These are phyloP conservation scores for Cryptus armator DNA, from an alignment of 2,888 invertebrate genomes.

Conservation along the genomic window DNA sequence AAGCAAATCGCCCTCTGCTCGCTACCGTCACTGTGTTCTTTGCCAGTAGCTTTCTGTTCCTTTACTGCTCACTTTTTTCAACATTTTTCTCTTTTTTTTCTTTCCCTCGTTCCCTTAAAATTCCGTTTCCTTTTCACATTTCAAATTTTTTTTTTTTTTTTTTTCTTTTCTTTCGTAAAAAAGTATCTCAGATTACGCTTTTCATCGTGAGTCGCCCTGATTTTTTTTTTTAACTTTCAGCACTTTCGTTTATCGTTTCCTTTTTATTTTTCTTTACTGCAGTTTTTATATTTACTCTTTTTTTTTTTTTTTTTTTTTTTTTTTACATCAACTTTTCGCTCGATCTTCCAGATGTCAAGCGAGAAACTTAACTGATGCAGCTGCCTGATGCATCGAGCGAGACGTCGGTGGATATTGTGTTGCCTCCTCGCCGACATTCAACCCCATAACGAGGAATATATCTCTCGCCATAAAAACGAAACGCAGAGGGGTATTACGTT, in stretches of 20 bases:
- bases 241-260: background rate
- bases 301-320: background rate
- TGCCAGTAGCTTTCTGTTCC: conserved; percentile 5
- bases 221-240: background rate
- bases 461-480: conserved; percentile 38
- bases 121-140: conserved; percentile 3
- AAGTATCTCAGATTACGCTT: background rate
- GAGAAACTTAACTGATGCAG: conserved; percentile 15
- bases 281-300: background rate
- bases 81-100: background rate
- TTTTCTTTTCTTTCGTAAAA: background rate
- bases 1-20: background rate
- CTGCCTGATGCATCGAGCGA: conserved; percentile 5
- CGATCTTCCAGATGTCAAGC: conserved; percentile 11
- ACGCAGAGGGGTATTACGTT: conserved; percentile 14
- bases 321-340: conserved; percentile 3
- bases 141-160: background rate
- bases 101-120: background rate
- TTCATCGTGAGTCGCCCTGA: background rate
- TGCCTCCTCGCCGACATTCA: conserved; percentile 14
- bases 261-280: background rate
- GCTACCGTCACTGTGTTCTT: background rate
- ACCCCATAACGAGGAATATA: conserved; percentile 20
- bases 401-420: conserved; percentile 14
- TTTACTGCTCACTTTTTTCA: background rate